Base-by-base conservation (phyloP, 1,140 invertebrate species). In the Physella acuta region DNA sequence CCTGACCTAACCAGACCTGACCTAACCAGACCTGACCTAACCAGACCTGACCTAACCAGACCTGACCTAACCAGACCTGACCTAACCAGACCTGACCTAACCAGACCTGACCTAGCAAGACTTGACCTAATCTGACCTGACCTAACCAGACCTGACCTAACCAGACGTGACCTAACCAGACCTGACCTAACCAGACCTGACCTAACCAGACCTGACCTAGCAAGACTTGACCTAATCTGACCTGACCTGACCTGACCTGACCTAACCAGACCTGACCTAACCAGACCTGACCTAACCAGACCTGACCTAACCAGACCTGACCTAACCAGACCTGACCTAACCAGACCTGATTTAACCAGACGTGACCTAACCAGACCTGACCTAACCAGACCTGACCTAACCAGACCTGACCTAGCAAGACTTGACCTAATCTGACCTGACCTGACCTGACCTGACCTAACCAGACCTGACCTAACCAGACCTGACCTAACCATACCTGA, bases 211-310 rank as follows among this genome's bases (percentile, higher is more conserved):
- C 51, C 63, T 55, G 14, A 55, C 70, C 52, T 55, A 36, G 56
- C 70, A 26, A 68, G 39, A 71, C 70, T 31, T 55, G 39, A 66
- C 70, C 52, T n/a, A n/a, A n/a, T n/a, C n/a, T n/a, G n/a, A n/a
- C n/a, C n/a, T 55, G 65, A 71, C 70, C 52, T 55, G 39, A 66
- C 70, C 70, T 55, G 65, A 71, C 70, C 70, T 33, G 39, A 66
- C 70, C 68, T 30, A 31, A 70, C 68, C 56, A 49, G 58, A 70
- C 61, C n/a, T n/a, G n/a, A n/a, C n/a, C n/a, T n/a, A n/a, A 71
- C 69, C 66, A 71, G 52, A 72, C 71, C 66, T 62, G 34, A 71
- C 71, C 71, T 62, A 30, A 72, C 71, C 71, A 71, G 55, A 72
- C 71, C 68, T 62, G 66, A 68, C 70, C 70, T 60, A 24, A 68